A percentile compares a stretch with the other conserved stretches of the same genome.
phyloP scores from a whole-genome alignment of 2,797 vertebrate species.

The Pangasius larnaudii region DNA sequence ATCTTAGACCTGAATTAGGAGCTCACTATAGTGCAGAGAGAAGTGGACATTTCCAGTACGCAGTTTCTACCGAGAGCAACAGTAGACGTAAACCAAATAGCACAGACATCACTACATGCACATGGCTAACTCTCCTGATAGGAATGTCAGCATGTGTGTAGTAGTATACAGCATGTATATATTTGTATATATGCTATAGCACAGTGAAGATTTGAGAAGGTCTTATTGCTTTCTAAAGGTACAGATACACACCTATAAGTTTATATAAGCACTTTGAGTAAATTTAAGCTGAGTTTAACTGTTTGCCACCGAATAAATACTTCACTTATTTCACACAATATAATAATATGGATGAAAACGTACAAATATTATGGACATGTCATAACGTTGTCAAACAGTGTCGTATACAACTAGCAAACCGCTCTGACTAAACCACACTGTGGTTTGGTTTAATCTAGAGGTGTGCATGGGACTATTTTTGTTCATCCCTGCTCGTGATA shows the following conservation, averaged over 20 bases:
- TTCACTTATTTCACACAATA: conserved; percentile 39
- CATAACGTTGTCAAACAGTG: conserved; percentile 20
- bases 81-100: conserved; percentile 37
- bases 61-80: conserved; percentile 26
- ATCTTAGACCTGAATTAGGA: conserved; percentile 43
- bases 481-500: background rate
- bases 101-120: conserved; percentile 11
- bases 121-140: background rate
- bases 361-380: conserved; percentile 37
- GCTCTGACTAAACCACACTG: background rate
- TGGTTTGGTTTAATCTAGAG: background rate
- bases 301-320: conserved; percentile 22
- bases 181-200: conserved; percentile 19
- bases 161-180: conserved; percentile 5
- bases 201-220: conserved; percentile 38
- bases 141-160: conserved; percentile 9
- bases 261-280: conserved; percentile 17
- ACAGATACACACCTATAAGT: background rate
- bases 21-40: conserved; percentile 10
- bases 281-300: conserved; percentile 21
- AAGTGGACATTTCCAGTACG: background rate
- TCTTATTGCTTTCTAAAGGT: conserved; percentile 53
- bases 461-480: background rate
- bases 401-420: background rate
- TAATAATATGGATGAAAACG: conserved; percentile 25